Percentiles rank a stretch among this genome's conserved stretches.
phyloP scores from a whole-genome alignment of 1,140 invertebrate species.

The Harlomillsia oculata region DNA sequence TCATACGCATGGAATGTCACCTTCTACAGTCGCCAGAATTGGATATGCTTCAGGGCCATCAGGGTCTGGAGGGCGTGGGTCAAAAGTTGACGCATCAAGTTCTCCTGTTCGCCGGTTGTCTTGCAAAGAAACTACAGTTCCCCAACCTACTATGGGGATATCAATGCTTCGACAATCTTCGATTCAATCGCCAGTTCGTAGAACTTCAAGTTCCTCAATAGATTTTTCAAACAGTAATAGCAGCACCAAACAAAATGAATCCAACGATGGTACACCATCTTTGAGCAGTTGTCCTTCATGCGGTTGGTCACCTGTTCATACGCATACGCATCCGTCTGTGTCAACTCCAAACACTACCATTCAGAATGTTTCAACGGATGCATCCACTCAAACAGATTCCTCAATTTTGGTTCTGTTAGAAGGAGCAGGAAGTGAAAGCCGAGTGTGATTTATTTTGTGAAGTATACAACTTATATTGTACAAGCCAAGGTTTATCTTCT shows the following conservation, averaged over 20 bases:
- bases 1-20: no score
- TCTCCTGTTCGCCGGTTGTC: background rate
- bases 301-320: background rate
- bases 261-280: background rate
- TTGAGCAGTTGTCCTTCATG: background rate
- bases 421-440: background rate
- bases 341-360: background rate
- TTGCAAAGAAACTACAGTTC: background rate
- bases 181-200: background rate
- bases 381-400: constrained; percentile 4
- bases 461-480: no score
- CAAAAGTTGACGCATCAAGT: background rate
- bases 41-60: no score
- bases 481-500: no score
- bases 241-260: background rate
- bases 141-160: constrained; percentile 1
- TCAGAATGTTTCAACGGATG: no score
- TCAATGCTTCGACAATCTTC: constrained; percentile 1
- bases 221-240: constrained; percentile 5
- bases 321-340: background rate
- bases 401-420: background rate
- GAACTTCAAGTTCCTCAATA: background rate
- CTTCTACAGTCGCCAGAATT: no score
- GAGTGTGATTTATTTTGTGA: no score
- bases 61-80: no score